These are phyloP conservation scores for Tapirus indicus DNA, from an alignment of 2,797 vertebrate genomes.

Conservation along the genomic window DNA sequence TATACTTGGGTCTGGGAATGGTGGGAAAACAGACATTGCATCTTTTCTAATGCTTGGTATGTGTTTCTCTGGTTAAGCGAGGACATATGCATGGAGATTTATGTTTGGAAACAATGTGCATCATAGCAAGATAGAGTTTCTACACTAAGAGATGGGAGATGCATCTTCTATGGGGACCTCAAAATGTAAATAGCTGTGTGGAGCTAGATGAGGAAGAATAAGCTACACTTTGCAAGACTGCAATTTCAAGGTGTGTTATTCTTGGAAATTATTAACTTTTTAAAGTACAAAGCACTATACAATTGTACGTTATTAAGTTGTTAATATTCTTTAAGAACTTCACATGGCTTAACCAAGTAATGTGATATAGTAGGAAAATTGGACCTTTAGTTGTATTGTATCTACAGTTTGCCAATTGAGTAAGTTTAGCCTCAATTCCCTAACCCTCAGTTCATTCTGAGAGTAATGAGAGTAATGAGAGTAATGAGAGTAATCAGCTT, in stretches of 20 bases:
- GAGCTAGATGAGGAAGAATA: background rate
- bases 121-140: background rate
- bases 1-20: background rate
- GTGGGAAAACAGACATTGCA: background rate
- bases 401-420: background rate
- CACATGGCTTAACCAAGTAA: background rate
- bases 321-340: slow-evolving; percentile 32
- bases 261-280: background rate
- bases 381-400: background rate
- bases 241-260: background rate
- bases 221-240: background rate
- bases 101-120: background rate
- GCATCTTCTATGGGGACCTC: background rate
- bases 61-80: background rate
- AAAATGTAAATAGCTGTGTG: background rate
- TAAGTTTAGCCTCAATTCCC: background rate
- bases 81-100: background rate
- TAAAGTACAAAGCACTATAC: background rate
- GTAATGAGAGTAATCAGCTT: background rate
- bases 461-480: background rate
- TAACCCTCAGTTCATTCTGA: background rate
- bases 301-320: background rate
- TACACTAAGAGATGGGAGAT: background rate
- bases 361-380: background rate
- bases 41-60: background rate